Evolutionary conservation across 1,140 invertebrate species (phyloP), one percentile per base, ranked within the genome.

Genomic region (Drosophila pseudoananassae): DNA sequence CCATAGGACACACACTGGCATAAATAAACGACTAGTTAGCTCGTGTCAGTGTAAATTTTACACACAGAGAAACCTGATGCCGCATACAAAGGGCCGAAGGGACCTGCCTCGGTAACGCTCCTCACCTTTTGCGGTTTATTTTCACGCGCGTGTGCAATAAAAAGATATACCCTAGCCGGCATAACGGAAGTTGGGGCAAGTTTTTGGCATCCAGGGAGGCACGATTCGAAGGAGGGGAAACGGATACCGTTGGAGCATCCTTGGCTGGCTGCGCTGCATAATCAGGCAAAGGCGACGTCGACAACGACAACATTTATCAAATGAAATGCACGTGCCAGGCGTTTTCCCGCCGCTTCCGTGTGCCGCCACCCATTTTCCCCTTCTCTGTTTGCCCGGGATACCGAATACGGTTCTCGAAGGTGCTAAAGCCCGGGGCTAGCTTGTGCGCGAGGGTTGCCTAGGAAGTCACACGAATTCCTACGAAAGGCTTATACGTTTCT

Each of bases 261-360:
- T 31, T 55, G 31, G 65, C 63, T 53, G 63, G 50, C 77, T 76
- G 72, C 50, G 60, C 73, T 78, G 82, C 77, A 85, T 78, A 87
- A 87, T 81, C 82, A 87, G 78, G 81, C 59, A 76, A 63, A 77
- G 61, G 60, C 73, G 73, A 76, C 77, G 78, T 74, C 70, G 57
- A 66, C 76, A 84, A 64, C 60, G 78, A 60, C 64, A 70, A 83
- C 79, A 82, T 82, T 83, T 85, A 85, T 85, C 82, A 87, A 78
- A 85, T 87, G 82, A 82, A 85, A 82, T 87, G 82, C 82, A 85
- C 82, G 82, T 85, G 82, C 74, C 73, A 78, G 66, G 82, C 82
- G 74, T 75, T 87, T 81, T 82, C 77, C 82, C 61, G 60, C 58
- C 76, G 74, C 78, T 87, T 85, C 82, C 73, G 80, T 68, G 57